Evolutionary conservation across 2,888 invertebrate genomes (phyloP).

Genomic region (Clostera curtula): DNA sequence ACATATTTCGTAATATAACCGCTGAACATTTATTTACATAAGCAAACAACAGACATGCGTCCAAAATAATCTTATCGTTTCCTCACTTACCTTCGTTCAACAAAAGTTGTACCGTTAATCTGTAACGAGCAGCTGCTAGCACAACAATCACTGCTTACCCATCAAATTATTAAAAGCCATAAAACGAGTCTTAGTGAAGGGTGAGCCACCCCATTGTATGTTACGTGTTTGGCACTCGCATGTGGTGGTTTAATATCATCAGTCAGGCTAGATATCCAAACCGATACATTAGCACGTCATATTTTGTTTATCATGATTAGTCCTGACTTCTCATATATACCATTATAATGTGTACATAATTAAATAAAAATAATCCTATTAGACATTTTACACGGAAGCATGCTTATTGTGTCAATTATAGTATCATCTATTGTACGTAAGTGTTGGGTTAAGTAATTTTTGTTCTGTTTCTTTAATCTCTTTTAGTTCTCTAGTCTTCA

Average conservation of each 20-base stretch:
- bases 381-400: too few species aligned
- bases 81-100: conserved; percentile 36
- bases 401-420: too few species aligned
- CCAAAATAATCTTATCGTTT: conserved; percentile 35
- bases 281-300: conserved; percentile 40
- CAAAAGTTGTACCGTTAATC: conserved; percentile 49
- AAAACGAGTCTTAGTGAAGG: conserved; percentile 69
- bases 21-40: conserved; percentile 11
- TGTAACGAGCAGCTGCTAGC: conserved; percentile 59
- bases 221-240: conserved; percentile 58
- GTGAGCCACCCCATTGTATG: conserved; percentile 65
- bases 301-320: conserved; percentile 9
- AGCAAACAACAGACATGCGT: conserved; percentile 23
- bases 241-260: conserved; percentile 58
- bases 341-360: too few species aligned
- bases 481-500: too few species aligned
- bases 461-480: too few species aligned
- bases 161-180: conserved; percentile 73
- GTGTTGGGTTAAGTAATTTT: too few species aligned
- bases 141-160: conserved; percentile 67
- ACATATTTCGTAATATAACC: too few species aligned
- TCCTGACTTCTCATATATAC: too few species aligned
- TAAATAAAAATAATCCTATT: too few species aligned
- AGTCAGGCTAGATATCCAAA: conserved; percentile 49
- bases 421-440: too few species aligned